Evolutionary conservation across 1,140 invertebrate species (phyloP).

Genomic region (Camponotus pennsylvanicus): DNA sequence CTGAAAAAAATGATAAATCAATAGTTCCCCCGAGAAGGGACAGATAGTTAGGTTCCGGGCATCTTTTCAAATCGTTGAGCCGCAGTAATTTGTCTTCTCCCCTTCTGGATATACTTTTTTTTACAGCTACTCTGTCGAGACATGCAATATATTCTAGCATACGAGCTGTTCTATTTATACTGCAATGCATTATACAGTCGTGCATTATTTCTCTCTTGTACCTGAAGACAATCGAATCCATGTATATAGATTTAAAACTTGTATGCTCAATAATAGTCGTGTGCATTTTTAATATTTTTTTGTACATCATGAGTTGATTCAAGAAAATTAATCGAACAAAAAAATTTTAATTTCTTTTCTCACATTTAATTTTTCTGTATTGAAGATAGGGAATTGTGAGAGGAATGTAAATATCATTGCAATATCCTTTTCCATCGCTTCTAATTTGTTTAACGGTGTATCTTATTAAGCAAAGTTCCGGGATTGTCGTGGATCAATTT

Average conservation of each 20-base stretch:
- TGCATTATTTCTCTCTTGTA: not conserved
- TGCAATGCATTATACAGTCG: not conserved
- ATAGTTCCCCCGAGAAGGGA: constrained; percentile 19
- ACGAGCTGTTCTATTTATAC: constrained; percentile 21
- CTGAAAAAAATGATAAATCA: constrained; percentile 2
- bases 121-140: constrained; percentile 11
- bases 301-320: not conserved
- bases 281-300: not conserved
- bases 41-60: not conserved
- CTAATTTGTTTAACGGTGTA: not conserved
- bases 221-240: constrained; percentile 10
- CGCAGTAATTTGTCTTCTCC: constrained; percentile 5
- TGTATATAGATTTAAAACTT: not conserved
- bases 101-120: not conserved
- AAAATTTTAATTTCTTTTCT: not conserved
- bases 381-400: not conserved
- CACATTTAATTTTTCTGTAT: not conserved
- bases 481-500: constrained; percentile 9
- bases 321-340: not conserved
- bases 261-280: not conserved
- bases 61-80: not conserved
- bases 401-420: not conserved
- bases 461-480: constrained; percentile 7
- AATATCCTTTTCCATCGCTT: not conserved
- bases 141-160: constrained; percentile 3